Percentiles rank a stretch among this genome's conserved stretches.
phyloP scores from a whole-genome alignment of 2,888 invertebrate species.

The Apamea anceps region DNA sequence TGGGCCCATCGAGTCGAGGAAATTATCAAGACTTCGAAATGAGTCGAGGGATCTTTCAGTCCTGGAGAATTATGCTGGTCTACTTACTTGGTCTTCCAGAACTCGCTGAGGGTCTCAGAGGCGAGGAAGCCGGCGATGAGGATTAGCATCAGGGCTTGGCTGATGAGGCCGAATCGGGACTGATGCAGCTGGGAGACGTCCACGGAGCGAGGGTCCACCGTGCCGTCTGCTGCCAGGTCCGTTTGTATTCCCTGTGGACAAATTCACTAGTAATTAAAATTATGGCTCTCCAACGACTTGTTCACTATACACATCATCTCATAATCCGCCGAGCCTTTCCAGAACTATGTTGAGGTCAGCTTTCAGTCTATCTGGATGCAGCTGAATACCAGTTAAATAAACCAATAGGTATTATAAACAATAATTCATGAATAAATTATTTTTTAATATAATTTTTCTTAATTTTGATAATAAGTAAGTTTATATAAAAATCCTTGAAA shows the following conservation, averaged over 20 bases:
- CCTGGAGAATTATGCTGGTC: background rate
- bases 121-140: constrained; percentile 97
- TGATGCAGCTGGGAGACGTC: constrained; percentile 97
- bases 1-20: too few relatives aligned
- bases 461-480: too few relatives aligned
- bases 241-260: constrained; percentile 83
- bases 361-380: too few relatives aligned
- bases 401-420: too few relatives aligned
- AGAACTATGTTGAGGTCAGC: too few relatives aligned
- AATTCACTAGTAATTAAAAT: background rate
- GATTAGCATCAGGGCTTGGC: constrained; percentile 97
- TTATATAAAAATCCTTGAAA: too few relatives aligned
- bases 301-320: background rate
- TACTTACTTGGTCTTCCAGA: constrained; percentile 97
- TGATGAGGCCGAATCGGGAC: constrained; percentile 96
- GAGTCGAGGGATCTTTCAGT: background rate
- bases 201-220: constrained; percentile 89
- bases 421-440: too few relatives aligned
- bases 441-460: too few relatives aligned
- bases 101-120: constrained; percentile 97
- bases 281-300: background rate
- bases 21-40: background rate
- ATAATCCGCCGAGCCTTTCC: too few relatives aligned
- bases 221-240: constrained; percentile 81
- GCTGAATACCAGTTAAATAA: too few relatives aligned